Conservation (phyloP, 2,888 invertebrate species). For the Drosophila affinis region DNA sequence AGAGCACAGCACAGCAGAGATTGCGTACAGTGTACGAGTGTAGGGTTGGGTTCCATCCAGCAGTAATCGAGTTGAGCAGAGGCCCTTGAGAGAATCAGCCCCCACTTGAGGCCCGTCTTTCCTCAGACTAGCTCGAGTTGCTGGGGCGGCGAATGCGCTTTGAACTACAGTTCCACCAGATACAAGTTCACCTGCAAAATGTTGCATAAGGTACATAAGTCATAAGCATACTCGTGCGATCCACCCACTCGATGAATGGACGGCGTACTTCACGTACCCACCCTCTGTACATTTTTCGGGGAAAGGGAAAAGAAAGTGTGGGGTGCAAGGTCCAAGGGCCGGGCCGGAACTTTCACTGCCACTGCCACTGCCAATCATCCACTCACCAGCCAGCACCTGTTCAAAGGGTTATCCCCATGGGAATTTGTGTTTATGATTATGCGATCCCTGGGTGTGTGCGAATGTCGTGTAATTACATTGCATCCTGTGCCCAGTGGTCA, state of each 20-base stretch:
- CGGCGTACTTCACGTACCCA: neutral
- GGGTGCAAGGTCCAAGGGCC: conserved; percentile 26
- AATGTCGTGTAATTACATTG: conserved; percentile 32
- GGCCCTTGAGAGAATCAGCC: conserved; percentile 26
- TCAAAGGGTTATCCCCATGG: conserved; percentile 38
- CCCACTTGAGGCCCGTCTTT: conserved; percentile 28
- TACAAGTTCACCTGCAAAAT: neutral
- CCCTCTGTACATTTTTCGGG: neutral
- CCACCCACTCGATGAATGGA: conserved; percentile 32
- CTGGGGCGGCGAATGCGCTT: conserved; percentile 27
- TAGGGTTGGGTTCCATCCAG: conserved; percentile 23
- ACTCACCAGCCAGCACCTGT: conserved; percentile 9
- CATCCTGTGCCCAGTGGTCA: conserved; percentile 1
- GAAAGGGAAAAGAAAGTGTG: conserved; percentile 20
- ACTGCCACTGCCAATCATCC: conserved; percentile 21
- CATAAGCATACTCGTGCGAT: conserved; percentile 18
- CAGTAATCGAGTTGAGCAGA: conserved; percentile 30
- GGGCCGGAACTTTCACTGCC: conserved; percentile 36
- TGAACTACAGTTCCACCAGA: conserved; percentile 26
- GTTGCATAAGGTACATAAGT: conserved; percentile 40
- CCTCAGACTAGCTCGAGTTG: conserved; percentile 29
- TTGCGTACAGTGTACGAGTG: conserved; percentile 9
- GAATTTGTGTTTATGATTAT: conserved; percentile 34
- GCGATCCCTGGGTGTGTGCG: conserved; percentile 8
- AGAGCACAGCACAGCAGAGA: conserved; percentile 19